Evolutionary conservation across 2,797 vertebrate genomes (phyloP), one percentile per base, ranked within the genome.

Genomic region (Brotula barbata): DNA sequence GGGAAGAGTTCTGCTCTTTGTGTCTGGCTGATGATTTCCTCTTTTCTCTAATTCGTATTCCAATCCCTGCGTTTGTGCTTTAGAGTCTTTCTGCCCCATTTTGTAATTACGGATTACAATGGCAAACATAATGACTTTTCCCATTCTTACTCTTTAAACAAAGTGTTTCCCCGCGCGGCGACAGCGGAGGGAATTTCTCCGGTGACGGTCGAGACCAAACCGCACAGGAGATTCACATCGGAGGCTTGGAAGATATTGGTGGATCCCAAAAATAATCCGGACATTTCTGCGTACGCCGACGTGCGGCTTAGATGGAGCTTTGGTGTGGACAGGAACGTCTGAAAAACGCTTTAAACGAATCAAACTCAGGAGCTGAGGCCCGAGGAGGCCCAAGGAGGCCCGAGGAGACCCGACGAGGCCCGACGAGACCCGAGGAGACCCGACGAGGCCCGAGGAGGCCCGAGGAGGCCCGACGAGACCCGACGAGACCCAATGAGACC

Each of bases 41-140:
- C 36, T 19, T 2, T 36, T 37, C 52, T 57, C 31, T 50, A 44
- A 57, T 54, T 73, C 48, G 28, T 9, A 71, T 50, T 44, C 50
- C 46, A 70, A 66, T 73, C 42, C 68, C 50, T 50, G 52, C 16
- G 43, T 55, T 78, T 82, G 72, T 80, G 81, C 78, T 82, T 83
- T 81, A 44, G 76, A 68, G 73, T 79, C 73, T 56, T 58, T 67
- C 66, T 16, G 41, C 48, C 55, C 66, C 51, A n/a, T 49, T 16
- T 37, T 65, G 58, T 82, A 76, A 87, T 79, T 70, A 79, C 2
- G 17, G 67, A 80, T 84, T 64, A 69, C 65, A 71, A 58, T 36
- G 20, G 46, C 59, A 78, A 68, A 73, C 55, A 40, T 42, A 68
- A 85, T 62, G 62, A 70, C 59, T 67, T 19, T 33, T 60, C 48